Base-by-base conservation (phyloP, 2,113 vertebrate genomes). In the Phyllopteryx taeniolatus region DNA sequence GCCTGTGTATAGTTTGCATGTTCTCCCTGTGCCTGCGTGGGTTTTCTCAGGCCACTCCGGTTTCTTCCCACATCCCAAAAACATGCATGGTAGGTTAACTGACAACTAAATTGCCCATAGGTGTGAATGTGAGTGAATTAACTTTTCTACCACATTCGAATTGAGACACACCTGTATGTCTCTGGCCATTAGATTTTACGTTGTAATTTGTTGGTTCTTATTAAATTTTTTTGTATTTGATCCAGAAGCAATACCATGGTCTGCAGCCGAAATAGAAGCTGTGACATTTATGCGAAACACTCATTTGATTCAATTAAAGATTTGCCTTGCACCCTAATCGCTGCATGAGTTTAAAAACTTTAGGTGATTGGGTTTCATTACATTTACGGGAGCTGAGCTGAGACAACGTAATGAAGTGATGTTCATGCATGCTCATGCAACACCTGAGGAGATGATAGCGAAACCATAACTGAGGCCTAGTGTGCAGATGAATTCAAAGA, bases 301-400 rank as follows among this genome's bases (percentile, higher is more conserved):
- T 47, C 43, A 8, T 13, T 11, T 64, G 64, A 73, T 78, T 61
- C 11, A 69, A 80, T 85, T 54, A 69, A 65, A 68, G 51, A 67
- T 44, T 46, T 3, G 14, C 33, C 56, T 2, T 12, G n/a, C 5
- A 2, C 35, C 14, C 46, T 49, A 74, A 68, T 51, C 33, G 6
- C 10, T 49, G 53, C 64, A 46, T 72, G 35, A 71, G 60, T 63
- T 59, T 57, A 35, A 27, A 65, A 19, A 67, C 20, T 59, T 66
- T n/a, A 17, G 43, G 1, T 74, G 77, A 80, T 85, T 67, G 74
- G 56, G 47, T 72, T 81, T 72, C 5, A 39, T 68, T 76, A 65
- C 49, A 20, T 73, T 67, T 71, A 27, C 10, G 19, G 67, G 60
- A 63, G 47, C 43, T 59, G 27, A 60, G 22, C 42, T 68, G 20